Percentiles rank a stretch among this genome's conserved stretches.
Evolutionary conservation across 2,797 vertebrate species (phyloP).

Genomic region (Crocodylus rhombifer): DNA sequence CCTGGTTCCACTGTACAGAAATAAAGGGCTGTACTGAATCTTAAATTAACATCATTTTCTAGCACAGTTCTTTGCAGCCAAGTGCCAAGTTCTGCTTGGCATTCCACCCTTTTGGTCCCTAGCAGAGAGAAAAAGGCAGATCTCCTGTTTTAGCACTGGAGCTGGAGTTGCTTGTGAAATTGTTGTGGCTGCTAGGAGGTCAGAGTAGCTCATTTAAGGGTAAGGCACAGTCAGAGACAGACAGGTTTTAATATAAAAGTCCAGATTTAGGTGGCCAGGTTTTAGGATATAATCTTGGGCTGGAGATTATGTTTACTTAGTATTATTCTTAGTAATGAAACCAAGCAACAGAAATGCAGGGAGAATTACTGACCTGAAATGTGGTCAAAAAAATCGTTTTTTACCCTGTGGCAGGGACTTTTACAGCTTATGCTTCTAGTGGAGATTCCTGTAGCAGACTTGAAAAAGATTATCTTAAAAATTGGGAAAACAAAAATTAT

Average conservation of each 20-base stretch:
- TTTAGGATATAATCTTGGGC: neutral
- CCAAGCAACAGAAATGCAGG: neutral
- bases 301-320: neutral
- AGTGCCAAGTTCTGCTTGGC: neutral
- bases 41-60: neutral
- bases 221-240: neutral
- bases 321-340: neutral
- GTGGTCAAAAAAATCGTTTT: neutral
- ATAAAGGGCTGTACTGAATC: neutral
- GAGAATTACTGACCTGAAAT: neutral
- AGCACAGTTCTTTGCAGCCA: neutral
- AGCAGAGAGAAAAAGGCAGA: rapidly evolving
- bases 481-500: neutral
- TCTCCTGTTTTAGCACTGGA: neutral
- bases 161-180: neutral
- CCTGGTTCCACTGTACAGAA: neutral
- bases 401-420: neutral
- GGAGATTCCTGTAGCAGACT: neutral
- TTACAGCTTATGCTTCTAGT: neutral
- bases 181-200: neutral
- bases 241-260: neutral
- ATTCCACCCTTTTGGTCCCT: neutral
- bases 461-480: neutral
- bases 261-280: neutral
- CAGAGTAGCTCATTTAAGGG: neutral